Evolutionary conservation across 2,113 vertebrate genomes (phyloP), one percentile per base, ranked within the genome.

Genomic region (Herpailurus yagouaroundi): DNA sequence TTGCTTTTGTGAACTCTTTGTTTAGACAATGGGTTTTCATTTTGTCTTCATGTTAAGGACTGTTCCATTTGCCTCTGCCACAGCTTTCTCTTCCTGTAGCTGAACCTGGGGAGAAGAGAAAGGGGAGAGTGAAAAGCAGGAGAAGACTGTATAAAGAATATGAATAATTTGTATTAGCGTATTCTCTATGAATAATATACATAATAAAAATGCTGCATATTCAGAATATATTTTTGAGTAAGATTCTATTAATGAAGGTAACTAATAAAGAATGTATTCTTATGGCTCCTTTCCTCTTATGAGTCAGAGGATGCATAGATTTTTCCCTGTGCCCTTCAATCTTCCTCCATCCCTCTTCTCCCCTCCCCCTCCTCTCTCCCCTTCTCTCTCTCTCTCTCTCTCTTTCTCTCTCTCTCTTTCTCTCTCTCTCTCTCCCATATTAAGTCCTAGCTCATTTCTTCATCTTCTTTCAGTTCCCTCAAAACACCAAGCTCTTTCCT

Each of bases 191-290:
- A 79, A 83, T 93, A 82, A 50, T 60, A 63, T 71, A 77, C 60
- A 79, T 83, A 80, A 80, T 94, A 41, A 92, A 91, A 95, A 86
- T 95, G 45, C 48, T 86, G 5, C 33, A 45, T 68, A 73, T 55
- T 96, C 68, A 95, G 55, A 89, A 96, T 74, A 5, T 95, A 66
- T 85, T 93, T 64, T 95, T 93, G 33, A 84, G 52, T 91, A 95
- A 94, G 81, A 71, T 66, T 93, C 27, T 63, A 27, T 74, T 94
- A 94, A 86, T 92, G 69, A 92, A 94, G 36, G 82, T 97, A 76
- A 76, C 33, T 66, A 94, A 95, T 68, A 74, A 86, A 71, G 76
- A 84, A 45, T 29, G 79, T 29, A 77, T n/a, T 80, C 31, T 94
- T 52, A 81, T 94, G n/a, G 76, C 66, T 80, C 45, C 45, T 84